Evolutionary conservation across 2,113 vertebrate species (phyloP).

Genomic region (Perognathus longimembris): DNA sequence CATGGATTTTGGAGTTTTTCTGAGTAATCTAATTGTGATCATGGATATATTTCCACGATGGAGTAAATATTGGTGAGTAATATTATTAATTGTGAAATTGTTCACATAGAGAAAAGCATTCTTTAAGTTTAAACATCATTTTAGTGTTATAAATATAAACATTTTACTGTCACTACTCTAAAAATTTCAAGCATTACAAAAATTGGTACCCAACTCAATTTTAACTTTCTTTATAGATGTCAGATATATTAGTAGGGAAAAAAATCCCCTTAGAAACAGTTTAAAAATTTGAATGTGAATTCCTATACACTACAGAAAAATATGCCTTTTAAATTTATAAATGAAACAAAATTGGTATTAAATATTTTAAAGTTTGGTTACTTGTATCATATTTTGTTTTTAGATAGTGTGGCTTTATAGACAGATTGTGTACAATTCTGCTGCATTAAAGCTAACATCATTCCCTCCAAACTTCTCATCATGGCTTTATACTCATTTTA

Average conservation of each 20-base stretch:
- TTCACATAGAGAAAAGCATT: neutral
- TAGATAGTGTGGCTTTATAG: neutral
- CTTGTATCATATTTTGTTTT: neutral
- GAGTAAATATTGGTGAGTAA: no score
- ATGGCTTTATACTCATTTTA: neutral
- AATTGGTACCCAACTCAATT: neutral
- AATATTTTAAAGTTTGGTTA: neutral
- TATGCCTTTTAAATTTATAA: neutral
- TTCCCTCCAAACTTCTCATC: neutral
- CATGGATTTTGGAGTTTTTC: neutral
- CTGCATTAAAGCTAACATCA: neutral
- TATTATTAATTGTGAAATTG: no score
- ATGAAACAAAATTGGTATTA: neutral
- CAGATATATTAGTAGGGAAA: neutral
- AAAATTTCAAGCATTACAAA: no score
- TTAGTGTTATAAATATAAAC: neutral
- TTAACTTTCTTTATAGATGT: neutral
- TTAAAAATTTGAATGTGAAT: constrained; percentile 16
- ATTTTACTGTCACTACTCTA: neutral
- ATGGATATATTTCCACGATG: neutral
- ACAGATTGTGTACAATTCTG: neutral
- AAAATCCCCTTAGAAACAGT: neutral
- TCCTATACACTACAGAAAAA: neutral
- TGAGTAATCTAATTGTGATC: neutral
- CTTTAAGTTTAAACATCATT: neutral